Evolutionary conservation across 1,140 invertebrate species (phyloP).

Genomic region (Drosophila albomicans): DNA sequence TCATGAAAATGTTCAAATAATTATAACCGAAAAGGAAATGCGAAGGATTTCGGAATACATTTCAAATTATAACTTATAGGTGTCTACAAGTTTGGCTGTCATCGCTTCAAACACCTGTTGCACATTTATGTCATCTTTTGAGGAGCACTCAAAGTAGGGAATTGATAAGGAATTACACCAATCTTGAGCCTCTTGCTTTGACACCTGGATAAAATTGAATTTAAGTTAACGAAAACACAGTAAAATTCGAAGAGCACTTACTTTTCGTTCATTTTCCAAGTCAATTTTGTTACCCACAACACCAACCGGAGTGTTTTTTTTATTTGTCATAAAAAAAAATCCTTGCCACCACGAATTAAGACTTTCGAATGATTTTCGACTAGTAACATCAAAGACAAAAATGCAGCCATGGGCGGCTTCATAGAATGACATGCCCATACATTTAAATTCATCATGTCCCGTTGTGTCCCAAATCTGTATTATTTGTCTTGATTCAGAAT

Average conservation of each 20-base stretch:
- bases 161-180: neutral
- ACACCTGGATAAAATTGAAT: no score
- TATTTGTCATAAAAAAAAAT: slow-evolving; percentile 98
- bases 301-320: slow-evolving; percentile 98
- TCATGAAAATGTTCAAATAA: no score
- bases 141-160: no score
- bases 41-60: no score
- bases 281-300: slow-evolving; percentile 99
- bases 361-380: slow-evolving; percentile 98
- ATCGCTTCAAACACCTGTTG: no score
- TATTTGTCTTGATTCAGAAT: no score
- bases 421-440: slow-evolving; percentile 98
- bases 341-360: slow-evolving; percentile 99
- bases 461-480: slow-evolving; percentile 99
- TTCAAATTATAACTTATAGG: no score
- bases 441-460: slow-evolving; percentile 99
- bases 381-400: slow-evolving; percentile 98
- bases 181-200: neutral
- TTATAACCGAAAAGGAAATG: no score
- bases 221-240: no score
- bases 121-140: no score
- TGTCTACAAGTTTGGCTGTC: no score
- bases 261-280: neutral
- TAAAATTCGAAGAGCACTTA: neutral
- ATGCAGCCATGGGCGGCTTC: slow-evolving; percentile 99